These are phyloP conservation scores for Caenorhabditis parvicauda DNA, from an alignment of 2,888 invertebrate genomes.

Conservation along the genomic window DNA sequence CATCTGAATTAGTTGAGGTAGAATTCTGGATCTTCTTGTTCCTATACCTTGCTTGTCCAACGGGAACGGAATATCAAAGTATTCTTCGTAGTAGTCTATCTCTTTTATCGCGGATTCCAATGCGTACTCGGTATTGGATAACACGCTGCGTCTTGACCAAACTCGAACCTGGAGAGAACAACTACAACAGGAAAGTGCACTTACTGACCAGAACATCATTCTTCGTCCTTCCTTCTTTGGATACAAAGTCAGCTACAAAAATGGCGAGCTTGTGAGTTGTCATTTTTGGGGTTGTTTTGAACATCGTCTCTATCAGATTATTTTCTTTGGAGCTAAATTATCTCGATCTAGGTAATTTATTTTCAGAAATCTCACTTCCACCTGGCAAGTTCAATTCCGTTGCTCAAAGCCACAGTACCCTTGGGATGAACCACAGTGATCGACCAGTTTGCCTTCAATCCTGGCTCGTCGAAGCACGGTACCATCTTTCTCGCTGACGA, in stretches of 20 bases:
- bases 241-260: constrained; percentile 79
- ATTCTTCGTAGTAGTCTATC: constrained; percentile 70
- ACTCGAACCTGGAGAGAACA: constrained; percentile 72
- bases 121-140: constrained; percentile 74
- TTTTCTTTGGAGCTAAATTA: constrained; percentile 37
- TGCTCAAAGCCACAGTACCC: constrained; percentile 47
- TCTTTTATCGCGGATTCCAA: constrained; percentile 69
- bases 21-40: background rate
- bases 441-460: constrained; percentile 51
- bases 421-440: constrained; percentile 54
- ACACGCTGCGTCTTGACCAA: constrained; percentile 68
- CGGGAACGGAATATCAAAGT: constrained; percentile 81
- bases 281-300: constrained; percentile 70
- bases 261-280: constrained; percentile 85
- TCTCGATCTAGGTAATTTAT: background rate
- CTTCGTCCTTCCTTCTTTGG: constrained; percentile 70
- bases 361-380: constrained; percentile 11
- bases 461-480: constrained; percentile 60
- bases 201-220: constrained; percentile 74
- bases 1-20: constrained; percentile 66
- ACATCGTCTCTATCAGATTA: constrained; percentile 73
- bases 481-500: constrained; percentile 55
- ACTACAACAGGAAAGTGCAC: constrained; percentile 83
- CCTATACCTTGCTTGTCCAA: constrained; percentile 80
- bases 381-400: constrained; percentile 22